Base-by-base conservation (phyloP, 2,113 vertebrate species). In the Corynorhinus townsendii region DNA sequence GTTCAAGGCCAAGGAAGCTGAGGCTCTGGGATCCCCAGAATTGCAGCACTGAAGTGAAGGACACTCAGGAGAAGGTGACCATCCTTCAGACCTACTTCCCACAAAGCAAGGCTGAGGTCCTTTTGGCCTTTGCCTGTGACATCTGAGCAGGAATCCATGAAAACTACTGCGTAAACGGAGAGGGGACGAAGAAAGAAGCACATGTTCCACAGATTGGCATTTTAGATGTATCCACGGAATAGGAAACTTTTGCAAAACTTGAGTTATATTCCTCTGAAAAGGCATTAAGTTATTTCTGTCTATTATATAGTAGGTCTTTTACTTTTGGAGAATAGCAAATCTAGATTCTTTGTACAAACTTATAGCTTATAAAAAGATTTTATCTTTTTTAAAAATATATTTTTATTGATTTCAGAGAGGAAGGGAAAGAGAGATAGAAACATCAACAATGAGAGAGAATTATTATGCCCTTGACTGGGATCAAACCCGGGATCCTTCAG, bases 1-100 rank as follows among this genome's bases (percentile, higher is more conserved):
- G 93, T 99, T 99, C 98, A 99, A 99, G 98, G 99, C 99, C 94
- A 99, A 99, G 95, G 99, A 99, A 97, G 99, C 99, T 12, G 99
- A 99, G 99, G 99, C 99, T 0, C 98, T 99, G 11, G 99, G 99
- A 85, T 99, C 30, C 99, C 96, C 99, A 99, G 28, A 99, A 99
- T 97, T 99, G 99, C 4, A 99, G 99, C 22, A 99, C 98, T 17
- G 99, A 99, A 96, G 99, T 99, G 95, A 99, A 99, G 14, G 99
- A 99, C 93, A 99, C 99, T 0, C 96, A 96, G 4, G 98, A 99
- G 45, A 99, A 99, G 96, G 99, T 99, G 99, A 97, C 94, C 0
- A 76, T 97, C 2, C 99, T 99, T 96, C 98, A 99, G 97, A 97
- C 95, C 80, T 99, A 99, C 98, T 99, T 99, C 98, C 98, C 97